Percentiles rank a stretch among this genome's conserved stretches.
Evolutionary conservation across 2,888 invertebrate genomes (phyloP).

Genomic region (Iphiclides podalirius): DNA sequence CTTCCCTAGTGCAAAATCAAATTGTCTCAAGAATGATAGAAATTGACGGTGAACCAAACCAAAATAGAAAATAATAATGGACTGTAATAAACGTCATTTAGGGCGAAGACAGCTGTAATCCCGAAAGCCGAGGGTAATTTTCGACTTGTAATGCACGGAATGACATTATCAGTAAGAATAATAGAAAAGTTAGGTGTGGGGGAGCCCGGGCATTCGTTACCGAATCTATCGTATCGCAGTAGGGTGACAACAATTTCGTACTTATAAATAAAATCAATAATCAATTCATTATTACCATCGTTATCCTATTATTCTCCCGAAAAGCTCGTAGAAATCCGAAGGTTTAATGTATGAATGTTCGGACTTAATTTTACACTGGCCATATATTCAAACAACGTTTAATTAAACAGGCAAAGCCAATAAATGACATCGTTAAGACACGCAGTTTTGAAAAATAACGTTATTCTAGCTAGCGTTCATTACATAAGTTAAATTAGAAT

Average conservation of each 20-base stretch:
- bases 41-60: background rate
- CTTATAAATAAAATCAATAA: background rate
- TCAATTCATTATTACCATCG: too few relatives aligned
- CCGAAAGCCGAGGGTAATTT: slow-evolving; percentile 53
- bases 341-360: too few relatives aligned
- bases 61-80: slow-evolving; percentile 15
- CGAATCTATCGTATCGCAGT: slow-evolving; percentile 47
- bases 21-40: background rate
- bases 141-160: slow-evolving; percentile 50
- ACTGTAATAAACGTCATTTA: slow-evolving; percentile 25
- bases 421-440: too few relatives aligned
- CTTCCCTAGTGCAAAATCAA: background rate
- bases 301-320: too few relatives aligned
- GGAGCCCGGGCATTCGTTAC: slow-evolving; percentile 53
- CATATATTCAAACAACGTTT: too few relatives aligned
- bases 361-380: too few relatives aligned
- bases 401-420: too few relatives aligned
- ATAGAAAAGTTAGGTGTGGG: slow-evolving; percentile 52
- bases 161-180: slow-evolving; percentile 57
- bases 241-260: slow-evolving; percentile 40
- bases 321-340: too few relatives aligned
- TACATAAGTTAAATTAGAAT: too few relatives aligned
- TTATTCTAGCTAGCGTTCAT: too few relatives aligned
- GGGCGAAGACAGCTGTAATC: slow-evolving; percentile 41
- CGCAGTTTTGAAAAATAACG: too few relatives aligned